phyloP scores from a whole-genome alignment of 2,113 vertebrate species.

The Callionymus lyra region DNA sequence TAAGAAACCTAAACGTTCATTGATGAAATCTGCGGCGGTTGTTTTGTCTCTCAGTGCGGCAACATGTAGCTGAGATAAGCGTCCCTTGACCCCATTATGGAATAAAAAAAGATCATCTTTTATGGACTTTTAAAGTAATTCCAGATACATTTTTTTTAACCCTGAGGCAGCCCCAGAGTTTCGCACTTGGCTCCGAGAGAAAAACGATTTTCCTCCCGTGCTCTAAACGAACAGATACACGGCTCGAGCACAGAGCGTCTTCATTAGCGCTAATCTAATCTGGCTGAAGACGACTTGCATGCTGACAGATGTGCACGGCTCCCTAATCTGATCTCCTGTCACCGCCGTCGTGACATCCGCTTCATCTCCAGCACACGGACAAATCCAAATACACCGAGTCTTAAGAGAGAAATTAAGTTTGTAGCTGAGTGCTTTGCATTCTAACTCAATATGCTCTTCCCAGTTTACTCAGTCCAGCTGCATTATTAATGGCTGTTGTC shows the following conservation, averaged over 20 bases:
- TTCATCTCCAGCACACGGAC: conserved; percentile 39
- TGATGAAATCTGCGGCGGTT: too few species aligned
- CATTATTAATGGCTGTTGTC: conserved; percentile 48
- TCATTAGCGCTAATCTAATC: conserved; percentile 64
- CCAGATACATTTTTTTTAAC: too few species aligned
- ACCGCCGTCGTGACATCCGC: conserved; percentile 51
- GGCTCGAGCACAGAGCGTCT: conserved; percentile 42
- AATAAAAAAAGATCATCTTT: too few species aligned
- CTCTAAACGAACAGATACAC: conserved; percentile 33
- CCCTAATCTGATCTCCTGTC: conserved; percentile 62
- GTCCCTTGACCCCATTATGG: too few species aligned
- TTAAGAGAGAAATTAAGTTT: conserved; percentile 52
- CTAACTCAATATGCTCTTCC: conserved; percentile 52
- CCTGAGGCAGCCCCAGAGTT: too few species aligned
- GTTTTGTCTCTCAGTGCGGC: too few species aligned
- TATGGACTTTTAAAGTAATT: too few species aligned
- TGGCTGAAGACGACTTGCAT: conserved; percentile 46
- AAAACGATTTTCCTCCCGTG: too few species aligned
- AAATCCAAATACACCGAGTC: conserved; percentile 20
- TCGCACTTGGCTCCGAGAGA: too few species aligned
- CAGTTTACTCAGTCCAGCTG: conserved; percentile 40
- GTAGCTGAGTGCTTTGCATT: conserved; percentile 55
- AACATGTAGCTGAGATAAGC: too few species aligned
- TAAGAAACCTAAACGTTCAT: too few species aligned
- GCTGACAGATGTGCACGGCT: conserved; percentile 62